phyloP scores from a whole-genome alignment of 2,888 invertebrate species.

The Brachyptera risi region DNA sequence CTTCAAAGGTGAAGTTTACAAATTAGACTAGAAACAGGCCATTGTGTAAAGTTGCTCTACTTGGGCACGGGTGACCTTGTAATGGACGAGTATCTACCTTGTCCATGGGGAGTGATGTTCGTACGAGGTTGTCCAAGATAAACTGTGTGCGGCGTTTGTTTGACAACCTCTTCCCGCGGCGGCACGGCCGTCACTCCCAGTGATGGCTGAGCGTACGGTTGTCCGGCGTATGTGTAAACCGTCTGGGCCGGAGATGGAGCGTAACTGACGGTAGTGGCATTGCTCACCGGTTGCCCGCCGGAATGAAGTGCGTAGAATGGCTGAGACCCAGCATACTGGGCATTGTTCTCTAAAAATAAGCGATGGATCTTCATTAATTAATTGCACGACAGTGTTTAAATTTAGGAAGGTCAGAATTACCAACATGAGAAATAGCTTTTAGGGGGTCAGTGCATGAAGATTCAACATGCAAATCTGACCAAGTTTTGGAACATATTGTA shows the following conservation, averaged over 20 bases:
- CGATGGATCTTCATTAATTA: no score
- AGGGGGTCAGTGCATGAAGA: no score
- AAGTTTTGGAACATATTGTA: no score
- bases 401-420: not conserved
- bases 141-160: slow-evolving; percentile 28
- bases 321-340: slow-evolving; percentile 44
- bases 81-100: no score
- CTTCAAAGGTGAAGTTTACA: no score
- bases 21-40: no score
- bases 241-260: slow-evolving; percentile 40
- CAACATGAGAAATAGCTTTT: no score
- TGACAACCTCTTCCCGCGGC: slow-evolving; percentile 31
- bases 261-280: slow-evolving; percentile 32
- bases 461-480: no score
- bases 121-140: slow-evolving; percentile 34
- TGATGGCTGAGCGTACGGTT: slow-evolving; percentile 47
- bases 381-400: no score
- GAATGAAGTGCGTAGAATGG: slow-evolving; percentile 44
- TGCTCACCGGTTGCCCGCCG: slow-evolving; percentile 37
- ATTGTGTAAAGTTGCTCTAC: no score
- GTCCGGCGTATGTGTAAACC: slow-evolving; percentile 45
- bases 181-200: slow-evolving; percentile 44
- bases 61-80: no score
- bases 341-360: slow-evolving; percentile 43
- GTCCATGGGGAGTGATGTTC: slow-evolving; percentile 31